These are phyloP conservation scores for Harpalus rufipes DNA, from an alignment of 2,888 invertebrate species.

Conservation along the genomic window DNA sequence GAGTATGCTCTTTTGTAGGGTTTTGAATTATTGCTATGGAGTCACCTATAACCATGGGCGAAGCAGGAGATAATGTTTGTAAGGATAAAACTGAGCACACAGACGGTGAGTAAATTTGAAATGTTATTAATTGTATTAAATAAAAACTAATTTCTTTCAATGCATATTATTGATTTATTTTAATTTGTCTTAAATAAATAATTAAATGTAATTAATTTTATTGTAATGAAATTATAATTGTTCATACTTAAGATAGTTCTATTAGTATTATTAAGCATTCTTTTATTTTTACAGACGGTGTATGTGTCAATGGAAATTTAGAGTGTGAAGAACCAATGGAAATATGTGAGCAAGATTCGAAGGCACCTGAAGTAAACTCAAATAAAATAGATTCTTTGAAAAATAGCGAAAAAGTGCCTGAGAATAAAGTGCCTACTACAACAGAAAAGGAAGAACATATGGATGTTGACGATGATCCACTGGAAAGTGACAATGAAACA, in stretches of 20 bases:
- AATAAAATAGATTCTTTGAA: constrained; percentile 68
- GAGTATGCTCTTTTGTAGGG: constrained; percentile 53
- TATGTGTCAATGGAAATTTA: constrained; percentile 60
- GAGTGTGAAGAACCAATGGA: constrained; percentile 61
- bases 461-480: constrained; percentile 68
- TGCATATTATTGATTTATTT: constrained; percentile 1
- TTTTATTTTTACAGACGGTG: constrained; percentile 58
- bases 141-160: background rate
- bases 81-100: constrained; percentile 65
- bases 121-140: background rate
- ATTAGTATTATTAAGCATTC: constrained; percentile 17
- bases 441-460: constrained; percentile 68
- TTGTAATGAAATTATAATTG: no score
- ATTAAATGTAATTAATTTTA: no score
- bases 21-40: constrained; percentile 65
- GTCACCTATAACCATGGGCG: constrained; percentile 68
- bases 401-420: constrained; percentile 71
- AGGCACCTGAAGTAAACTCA: constrained; percentile 69
- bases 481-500: constrained; percentile 70
- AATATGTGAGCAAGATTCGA: constrained; percentile 58
- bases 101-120: constrained; percentile 56
- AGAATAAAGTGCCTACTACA: constrained; percentile 69
- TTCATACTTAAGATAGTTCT: background rate
- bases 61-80: constrained; percentile 67
- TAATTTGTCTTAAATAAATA: no score